Evolutionary conservation across 2,888 invertebrate genomes (phyloP), one percentile per base, ranked within the genome.

Genomic region (Cataglyphis rosenhaueri): DNA sequence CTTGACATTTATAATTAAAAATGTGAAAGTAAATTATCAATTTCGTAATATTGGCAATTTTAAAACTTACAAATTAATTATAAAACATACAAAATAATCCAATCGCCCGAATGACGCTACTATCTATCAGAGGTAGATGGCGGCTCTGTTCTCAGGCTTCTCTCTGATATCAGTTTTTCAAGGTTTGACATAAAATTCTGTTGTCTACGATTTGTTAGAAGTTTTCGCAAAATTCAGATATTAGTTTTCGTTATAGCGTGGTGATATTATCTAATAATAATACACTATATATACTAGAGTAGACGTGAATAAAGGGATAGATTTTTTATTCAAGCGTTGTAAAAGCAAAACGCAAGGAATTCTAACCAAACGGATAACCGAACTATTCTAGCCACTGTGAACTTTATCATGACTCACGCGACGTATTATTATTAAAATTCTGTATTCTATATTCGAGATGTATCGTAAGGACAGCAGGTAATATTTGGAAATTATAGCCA

Each of bases 391-490:
- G 52, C 25, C 55, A 8, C 18, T 12, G 41, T 32, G 18, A 52
- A 44, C 2, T 9, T n/a, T 25, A 38, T 2, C 44, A 25, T 76
- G 81, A 75, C 6, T 82, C 65, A 82, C 3, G 4, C 35, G 9
- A 76, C n/a, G 48, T 65, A 55, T 65, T 29, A n/a, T 65, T 75
- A 15, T 41, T 81, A 65, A 48, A 52, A 52, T 35, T 41, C 32
- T 12, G 15, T 21, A 70, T 59, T 15, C 55, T 18, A 10, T 6
- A 44, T 59, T 59, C 70, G 21, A 32, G 8, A 59, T 65, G 65
- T 44, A 10, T 44, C 32, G 2, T 29, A 29, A 15, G 5, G 32
- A n/a, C 10, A 57, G 18, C 21, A 52, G 55, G 35, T 78, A 71
- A 71, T 70, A 8, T 55, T 3, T 15, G 18, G 35, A 66, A 38